Evolutionary conservation across 2,113 vertebrate genomes (phyloP), one percentile per base, ranked within the genome.

Genomic region (Vidua chalybeata): DNA sequence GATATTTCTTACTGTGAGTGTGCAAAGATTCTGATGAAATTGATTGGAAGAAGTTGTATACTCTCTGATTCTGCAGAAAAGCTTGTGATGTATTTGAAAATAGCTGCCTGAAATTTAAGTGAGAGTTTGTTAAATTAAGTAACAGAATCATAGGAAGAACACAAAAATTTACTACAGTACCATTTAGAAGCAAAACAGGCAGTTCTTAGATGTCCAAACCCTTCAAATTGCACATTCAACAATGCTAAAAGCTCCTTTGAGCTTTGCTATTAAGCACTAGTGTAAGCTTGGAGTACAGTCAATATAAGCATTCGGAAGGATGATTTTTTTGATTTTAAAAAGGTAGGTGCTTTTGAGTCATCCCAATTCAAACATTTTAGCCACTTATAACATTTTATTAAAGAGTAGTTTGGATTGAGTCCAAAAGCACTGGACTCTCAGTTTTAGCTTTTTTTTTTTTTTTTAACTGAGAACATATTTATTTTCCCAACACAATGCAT

Each of bases 41-140:
- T 89, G 98, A 98, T 51, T 97, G 98, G 94, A 99, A 99, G 97
- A 99, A 99, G 96, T 97, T 98, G 97, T 98, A 99, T 37, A 99
- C 99, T 94, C 97, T 98, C 64, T 98, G 98, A 95, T 97, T 99
- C 97, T 98, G 98, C 72, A 98, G 98, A 96, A 99, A 99, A 94
- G 98, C 97, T 89, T 98, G 98, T 1, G 99, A 99, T 45, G 99
- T 98, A 58, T 98, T 98, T 89, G 99, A 98, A 97, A 99, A 99
- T 95, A 98, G 97, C 97, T 99, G 98, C 98, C 99, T 99, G 96
- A 54, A 97, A 59, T 79, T 45, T 54, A 92, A 97, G 54, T 49
- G 24, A 96, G 41, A 95, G 26, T 68, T 90, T 45, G 64, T 96
- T 92, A 95, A 85, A 68, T 4, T 39, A 81, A 75, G 22, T n/a